phyloP scores from a whole-genome alignment of 2,797 vertebrate species.

The Chromobotia macracanthus region DNA sequence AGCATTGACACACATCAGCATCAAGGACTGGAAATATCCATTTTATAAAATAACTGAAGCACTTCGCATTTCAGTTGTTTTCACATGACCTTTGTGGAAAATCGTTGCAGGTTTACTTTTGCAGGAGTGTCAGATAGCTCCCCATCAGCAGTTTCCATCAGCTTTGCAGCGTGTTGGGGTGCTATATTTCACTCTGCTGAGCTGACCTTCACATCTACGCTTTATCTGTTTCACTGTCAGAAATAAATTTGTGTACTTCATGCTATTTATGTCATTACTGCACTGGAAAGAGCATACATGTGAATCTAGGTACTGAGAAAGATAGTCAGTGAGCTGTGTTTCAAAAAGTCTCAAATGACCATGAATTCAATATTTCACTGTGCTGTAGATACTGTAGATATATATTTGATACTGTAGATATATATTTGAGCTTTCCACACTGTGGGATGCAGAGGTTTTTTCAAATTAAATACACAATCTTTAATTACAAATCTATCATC shows the following conservation, averaged over 20 bases:
- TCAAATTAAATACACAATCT: no score
- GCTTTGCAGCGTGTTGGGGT: not conserved
- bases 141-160: slow-evolving; percentile 15
- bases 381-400: no score
- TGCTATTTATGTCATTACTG: not conserved
- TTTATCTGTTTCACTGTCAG: slow-evolving; percentile 7
- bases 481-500: no score
- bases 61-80: slow-evolving; percentile 4
- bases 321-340: not conserved
- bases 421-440: no score
- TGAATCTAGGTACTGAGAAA: not conserved
- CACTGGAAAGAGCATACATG: not conserved
- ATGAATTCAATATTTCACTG: not conserved
- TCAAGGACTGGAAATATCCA: not conserved
- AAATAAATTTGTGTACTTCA: not conserved
- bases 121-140: slow-evolving; percentile 25
- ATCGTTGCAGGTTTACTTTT: slow-evolving; percentile 10
- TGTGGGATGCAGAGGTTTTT: no score
- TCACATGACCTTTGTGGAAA: slow-evolving; percentile 1
- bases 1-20: not conserved
- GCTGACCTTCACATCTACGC: slow-evolving; percentile 25
- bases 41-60: not conserved
- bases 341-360: not conserved
- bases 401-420: no score
- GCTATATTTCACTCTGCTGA: slow-evolving; percentile 10